These are phyloP conservation scores for Sebastiscus albofasciatus DNA, from an alignment of 2,797 vertebrate genomes.

Conservation along the genomic window DNA sequence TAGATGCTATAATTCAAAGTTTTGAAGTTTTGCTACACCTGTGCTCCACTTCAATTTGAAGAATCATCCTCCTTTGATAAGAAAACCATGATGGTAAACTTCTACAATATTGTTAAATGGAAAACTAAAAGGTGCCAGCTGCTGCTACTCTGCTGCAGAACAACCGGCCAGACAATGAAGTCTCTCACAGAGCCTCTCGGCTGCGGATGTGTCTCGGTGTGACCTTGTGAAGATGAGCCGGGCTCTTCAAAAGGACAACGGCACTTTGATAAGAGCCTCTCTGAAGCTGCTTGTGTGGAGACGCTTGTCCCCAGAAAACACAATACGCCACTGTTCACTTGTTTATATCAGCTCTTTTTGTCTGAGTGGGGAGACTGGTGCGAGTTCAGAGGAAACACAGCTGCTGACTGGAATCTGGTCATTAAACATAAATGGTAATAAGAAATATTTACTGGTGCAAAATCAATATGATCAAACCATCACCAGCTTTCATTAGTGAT, in stretches of 20 bases:
- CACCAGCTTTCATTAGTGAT: no score
- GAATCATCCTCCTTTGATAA: neutral
- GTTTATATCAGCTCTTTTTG: constrained; percentile 22
- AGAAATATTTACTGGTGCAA: neutral
- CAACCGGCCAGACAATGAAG: neutral
- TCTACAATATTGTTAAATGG: neutral
- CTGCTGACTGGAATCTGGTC: neutral
- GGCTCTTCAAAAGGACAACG: constrained; percentile 49
- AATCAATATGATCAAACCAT: neutral
- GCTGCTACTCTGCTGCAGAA: neutral
- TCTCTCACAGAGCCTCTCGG: constrained; percentile 1
- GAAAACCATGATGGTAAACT: neutral
- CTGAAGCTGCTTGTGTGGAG: constrained; percentile 23
- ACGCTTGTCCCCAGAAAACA: constrained; percentile 8
- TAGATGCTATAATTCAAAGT: neutral
- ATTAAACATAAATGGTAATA: neutral
- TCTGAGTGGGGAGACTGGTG: constrained; percentile 16
- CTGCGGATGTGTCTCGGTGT: constrained; percentile 23
- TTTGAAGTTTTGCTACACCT: neutral
- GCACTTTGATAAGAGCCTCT: constrained; percentile 50
- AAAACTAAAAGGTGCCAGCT: neutral
- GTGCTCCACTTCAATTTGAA: neutral
- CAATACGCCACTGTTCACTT: constrained; percentile 50
- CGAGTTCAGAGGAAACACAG: neutral
- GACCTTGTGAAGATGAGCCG: constrained; percentile 26